Evolutionary conservation across 2,888 invertebrate genomes (phyloP).

Genomic region (Polyommatus iphigenia): DNA sequence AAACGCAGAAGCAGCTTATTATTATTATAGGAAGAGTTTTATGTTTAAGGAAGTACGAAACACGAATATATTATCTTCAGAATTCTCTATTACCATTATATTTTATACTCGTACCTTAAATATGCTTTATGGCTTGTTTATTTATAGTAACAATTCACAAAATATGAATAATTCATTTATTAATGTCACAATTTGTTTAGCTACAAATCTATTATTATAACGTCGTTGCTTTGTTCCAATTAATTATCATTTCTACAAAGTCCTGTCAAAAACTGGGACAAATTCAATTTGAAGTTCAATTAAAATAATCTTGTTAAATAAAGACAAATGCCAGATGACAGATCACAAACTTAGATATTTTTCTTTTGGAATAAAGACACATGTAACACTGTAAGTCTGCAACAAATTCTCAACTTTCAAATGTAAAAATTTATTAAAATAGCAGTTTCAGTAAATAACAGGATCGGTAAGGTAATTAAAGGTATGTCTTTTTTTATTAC

Average conservation of each 20-base stretch:
- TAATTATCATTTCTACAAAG: background rate
- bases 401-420: background rate
- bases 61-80: no score
- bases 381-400: no score
- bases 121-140: background rate
- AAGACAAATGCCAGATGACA: background rate
- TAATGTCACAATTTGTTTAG: slow-evolving; percentile 4
- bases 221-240: background rate
- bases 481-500: background rate
- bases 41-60: no score
- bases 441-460: background rate
- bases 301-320: slow-evolving; percentile 7
- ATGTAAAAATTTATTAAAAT: background rate
- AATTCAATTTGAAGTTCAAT: slow-evolving; percentile 11
- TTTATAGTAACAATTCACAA: background rate
- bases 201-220: slow-evolving; percentile 5
- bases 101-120: no score
- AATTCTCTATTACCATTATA: no score
- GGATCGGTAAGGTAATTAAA: background rate
- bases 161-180: background rate
- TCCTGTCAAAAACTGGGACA: slow-evolving; percentile 14
- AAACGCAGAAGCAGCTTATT: no score
- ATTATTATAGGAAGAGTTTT: no score
- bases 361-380: no score
- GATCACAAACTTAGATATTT: no score